These are phyloP conservation scores for Thalassarche chlororhynchos DNA, from an alignment of 2,113 vertebrate genomes.

Conservation along the genomic window DNA sequence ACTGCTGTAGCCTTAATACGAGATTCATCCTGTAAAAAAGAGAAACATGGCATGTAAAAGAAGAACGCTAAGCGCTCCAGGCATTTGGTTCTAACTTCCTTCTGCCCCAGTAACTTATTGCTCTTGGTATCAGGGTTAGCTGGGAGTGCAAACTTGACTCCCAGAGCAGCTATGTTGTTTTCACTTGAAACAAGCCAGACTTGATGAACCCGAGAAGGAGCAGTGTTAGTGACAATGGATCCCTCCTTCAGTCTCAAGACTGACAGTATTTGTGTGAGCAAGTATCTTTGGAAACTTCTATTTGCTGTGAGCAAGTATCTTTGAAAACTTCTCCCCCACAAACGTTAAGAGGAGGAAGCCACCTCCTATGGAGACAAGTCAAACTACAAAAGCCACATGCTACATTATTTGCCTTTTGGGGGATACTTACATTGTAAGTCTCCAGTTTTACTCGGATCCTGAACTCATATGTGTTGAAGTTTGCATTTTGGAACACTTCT, in stretches of 20 bases:
- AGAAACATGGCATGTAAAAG: neutral
- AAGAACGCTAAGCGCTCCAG: neutral
- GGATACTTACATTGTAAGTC: slow-evolving; percentile 92
- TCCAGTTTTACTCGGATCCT: slow-evolving; percentile 92
- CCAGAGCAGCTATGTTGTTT: neutral
- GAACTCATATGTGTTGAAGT: slow-evolving; percentile 90
- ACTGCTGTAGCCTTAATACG: slow-evolving; percentile 92
- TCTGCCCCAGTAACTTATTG: neutral
- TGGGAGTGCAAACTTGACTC: neutral
- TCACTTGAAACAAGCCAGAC: neutral
- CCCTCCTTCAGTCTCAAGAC: neutral
- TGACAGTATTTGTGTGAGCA: neutral
- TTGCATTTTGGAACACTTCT: slow-evolving; percentile 92
- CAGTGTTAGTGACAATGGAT: neutral
- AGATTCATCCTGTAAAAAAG: slow-evolving; percentile 87
- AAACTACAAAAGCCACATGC: neutral
- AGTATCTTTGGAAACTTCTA: neutral
- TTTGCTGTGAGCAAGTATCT: neutral
- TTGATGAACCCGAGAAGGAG: neutral
- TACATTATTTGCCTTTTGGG: neutral
- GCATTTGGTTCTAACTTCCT: neutral
- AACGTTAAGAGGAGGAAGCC: neutral
- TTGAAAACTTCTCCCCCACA: neutral
- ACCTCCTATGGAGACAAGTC: neutral
- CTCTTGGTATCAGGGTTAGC: neutral